Base-by-base conservation (phyloP, 1,140 invertebrate species). In the Heliconius eleuchia region DNA sequence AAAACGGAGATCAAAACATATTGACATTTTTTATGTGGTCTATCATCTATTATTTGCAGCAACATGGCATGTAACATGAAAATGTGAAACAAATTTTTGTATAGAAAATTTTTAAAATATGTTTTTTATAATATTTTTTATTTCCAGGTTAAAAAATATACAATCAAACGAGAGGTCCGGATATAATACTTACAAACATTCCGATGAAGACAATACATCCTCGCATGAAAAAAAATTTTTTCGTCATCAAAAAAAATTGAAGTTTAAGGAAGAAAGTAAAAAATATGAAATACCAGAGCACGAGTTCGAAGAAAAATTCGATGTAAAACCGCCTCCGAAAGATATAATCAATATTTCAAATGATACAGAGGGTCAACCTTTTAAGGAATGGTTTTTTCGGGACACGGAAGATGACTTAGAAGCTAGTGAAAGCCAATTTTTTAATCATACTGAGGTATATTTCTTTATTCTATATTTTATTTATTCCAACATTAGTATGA, bases 231-330 rank as follows among this genome's bases (percentile, higher is more conserved):
- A 90, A 86, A 92, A 91, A 76, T 90, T 90, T 89, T 90, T 89
- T 88, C 92, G 92, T 76, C 92, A 93, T 82, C 89, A 91, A 80
- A 92, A 93, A 73, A 91, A 89, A 70, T 82, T 88, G 39, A 83
- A 80, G 55, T 87, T 66, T 66, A 4, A 73, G 37, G 86, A 83
- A 34, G 79, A 85, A 34, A 91, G 82, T 66, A 30, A 27, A 78
- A 90, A 87, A 57, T 88, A 90, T 19, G 93, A 94, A 77, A 88
- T 95, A 76, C 95, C 95, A 1, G 94, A 95, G 82, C 95, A 96
- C 79, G 95, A 96, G 73, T 96, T 95, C 76, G 95, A 95, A 84
- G 93, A 95, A 39, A 95, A 87, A 77, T 95, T 96, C 76, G 95
- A 96, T 87, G 84, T 94, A 7, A 95, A 94, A 84, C 87, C 92